phyloP scores from a whole-genome alignment of 2,888 invertebrate genomes.

The Flabesymbios commensalis region DNA sequence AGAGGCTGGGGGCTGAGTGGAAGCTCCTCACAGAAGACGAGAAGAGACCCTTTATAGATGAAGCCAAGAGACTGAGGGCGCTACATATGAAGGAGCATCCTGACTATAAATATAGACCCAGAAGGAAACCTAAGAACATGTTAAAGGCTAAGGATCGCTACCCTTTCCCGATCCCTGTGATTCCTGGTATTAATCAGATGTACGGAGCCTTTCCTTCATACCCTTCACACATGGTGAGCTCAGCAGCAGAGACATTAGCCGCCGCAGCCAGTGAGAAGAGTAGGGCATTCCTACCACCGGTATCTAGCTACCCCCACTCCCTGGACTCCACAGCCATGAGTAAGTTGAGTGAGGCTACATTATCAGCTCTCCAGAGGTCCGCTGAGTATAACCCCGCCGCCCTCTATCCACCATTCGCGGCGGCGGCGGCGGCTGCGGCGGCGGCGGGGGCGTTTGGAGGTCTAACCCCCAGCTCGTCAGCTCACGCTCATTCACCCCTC shows the following conservation, averaged over 20 bases:
- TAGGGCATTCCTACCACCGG: slow-evolving; percentile 45
- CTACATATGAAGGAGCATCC: slow-evolving; percentile 99
- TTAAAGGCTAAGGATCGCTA: slow-evolving; percentile 83
- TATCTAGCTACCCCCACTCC: slow-evolving; percentile 28
- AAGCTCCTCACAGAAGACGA: slow-evolving; percentile 92
- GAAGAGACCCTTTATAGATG: slow-evolving; percentile 98
- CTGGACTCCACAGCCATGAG: slow-evolving; percentile 6
- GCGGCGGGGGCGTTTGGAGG: slow-evolving; percentile 18
- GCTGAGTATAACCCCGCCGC: not conserved
- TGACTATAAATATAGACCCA: slow-evolving; percentile 95
- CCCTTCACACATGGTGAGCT: not conserved
- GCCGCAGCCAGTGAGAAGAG: slow-evolving; percentile 31
- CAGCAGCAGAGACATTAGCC: slow-evolving; percentile 21
- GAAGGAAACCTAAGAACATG: slow-evolving; percentile 86
- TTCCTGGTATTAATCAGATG: not conserved
- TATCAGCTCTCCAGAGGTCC: slow-evolving; percentile 12
- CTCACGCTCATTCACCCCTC: slow-evolving; percentile 42
- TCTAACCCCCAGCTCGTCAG: slow-evolving; percentile 28
- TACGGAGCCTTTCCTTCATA: not conserved
- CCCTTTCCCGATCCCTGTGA: slow-evolving; percentile 8
- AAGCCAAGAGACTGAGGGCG: slow-evolving; percentile 93
- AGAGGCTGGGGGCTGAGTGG: slow-evolving; percentile 97
- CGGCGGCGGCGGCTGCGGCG: slow-evolving; percentile 36
- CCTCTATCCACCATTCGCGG: slow-evolving; percentile 46
- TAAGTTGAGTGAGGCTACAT: slow-evolving; percentile 16